Evolutionary conservation across 1,140 invertebrate genomes (phyloP).

Genomic region (Stenopsyche tienmushanensis): DNA sequence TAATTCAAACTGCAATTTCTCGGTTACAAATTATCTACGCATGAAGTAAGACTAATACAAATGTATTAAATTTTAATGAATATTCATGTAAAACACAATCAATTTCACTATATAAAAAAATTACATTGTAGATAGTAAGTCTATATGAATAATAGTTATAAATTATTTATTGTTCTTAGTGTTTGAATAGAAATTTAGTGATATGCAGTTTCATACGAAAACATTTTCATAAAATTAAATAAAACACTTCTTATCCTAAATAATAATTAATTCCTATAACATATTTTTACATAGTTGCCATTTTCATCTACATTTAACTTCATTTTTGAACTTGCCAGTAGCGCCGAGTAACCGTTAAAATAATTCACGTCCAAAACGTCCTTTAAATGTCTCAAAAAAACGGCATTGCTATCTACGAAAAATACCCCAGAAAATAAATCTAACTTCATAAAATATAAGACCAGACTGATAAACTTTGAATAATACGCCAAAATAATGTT

Average conservation of each 20-base stretch:
- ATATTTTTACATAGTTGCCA: conserved; percentile 41
- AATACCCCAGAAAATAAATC: background rate
- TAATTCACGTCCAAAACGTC: conserved; percentile 37
- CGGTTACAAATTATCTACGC: too few species aligned
- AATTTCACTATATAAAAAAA: too few species aligned
- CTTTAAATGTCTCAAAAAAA: conserved; percentile 20
- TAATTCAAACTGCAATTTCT: too few species aligned
- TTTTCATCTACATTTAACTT: conserved; percentile 38
- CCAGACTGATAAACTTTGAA: conserved; percentile 40
- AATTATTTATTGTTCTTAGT: background rate
- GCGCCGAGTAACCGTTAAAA: conserved; percentile 4
- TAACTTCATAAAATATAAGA: conserved; percentile 26
- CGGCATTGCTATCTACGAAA: conserved; percentile 10
- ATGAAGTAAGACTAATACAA: too few species aligned
- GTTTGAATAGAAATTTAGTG: conserved; percentile 4
- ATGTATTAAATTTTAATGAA: too few species aligned
- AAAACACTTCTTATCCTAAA: conserved; percentile 26
- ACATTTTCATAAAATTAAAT: conserved; percentile 19
- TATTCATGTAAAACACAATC: too few species aligned
- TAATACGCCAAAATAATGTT: conserved; percentile 40
- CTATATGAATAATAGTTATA: background rate
- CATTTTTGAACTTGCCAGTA: conserved; percentile 31
- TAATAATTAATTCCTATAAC: conserved; percentile 11
- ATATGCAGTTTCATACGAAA: conserved; percentile 31
- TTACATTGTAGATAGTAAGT: too few species aligned